These are phyloP conservation scores for Cataglyphis hispanica DNA, from an alignment of 1,140 invertebrate genomes.

Conservation along the genomic window DNA sequence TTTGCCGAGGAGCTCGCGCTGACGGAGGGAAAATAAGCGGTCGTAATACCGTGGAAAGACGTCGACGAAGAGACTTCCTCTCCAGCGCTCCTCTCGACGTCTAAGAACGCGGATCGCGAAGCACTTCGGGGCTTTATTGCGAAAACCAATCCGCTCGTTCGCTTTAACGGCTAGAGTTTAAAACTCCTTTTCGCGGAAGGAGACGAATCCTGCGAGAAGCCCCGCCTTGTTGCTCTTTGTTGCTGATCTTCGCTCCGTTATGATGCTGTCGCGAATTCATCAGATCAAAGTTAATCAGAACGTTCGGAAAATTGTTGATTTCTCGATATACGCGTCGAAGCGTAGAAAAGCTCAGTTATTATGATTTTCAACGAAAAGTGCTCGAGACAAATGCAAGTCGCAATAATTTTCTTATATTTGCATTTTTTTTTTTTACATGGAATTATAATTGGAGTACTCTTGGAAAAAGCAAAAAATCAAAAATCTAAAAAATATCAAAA, in stretches of 20 bases:
- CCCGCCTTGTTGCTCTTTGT: constrained; percentile 3
- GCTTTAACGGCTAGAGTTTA: constrained; percentile 65
- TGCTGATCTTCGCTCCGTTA: constrained; percentile 50
- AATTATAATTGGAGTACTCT: background rate
- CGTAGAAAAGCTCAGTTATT: background rate
- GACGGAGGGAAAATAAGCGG: constrained; percentile 71
- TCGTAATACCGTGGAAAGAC: constrained; percentile 68
- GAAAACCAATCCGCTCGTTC: constrained; percentile 72
- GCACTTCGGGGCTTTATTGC: constrained; percentile 69
- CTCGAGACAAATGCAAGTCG: background rate
- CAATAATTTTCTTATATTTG: background rate
- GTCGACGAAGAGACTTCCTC: constrained; percentile 29
- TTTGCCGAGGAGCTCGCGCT: constrained; percentile 51
- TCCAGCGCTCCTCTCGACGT: constrained; percentile 50
- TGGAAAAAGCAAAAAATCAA: too few relatives aligned
- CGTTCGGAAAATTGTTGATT: constrained; percentile 12
- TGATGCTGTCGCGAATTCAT: background rate
- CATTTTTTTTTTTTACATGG: background rate
- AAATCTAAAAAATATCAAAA: background rate
- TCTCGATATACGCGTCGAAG: background rate
- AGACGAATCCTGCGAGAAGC: constrained; percentile 60
- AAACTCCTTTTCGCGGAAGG: constrained; percentile 69
- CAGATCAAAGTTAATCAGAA: constrained; percentile 44
- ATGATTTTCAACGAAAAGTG: background rate
- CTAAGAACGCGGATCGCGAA: constrained; percentile 66